Base-by-base conservation (phyloP, 2,113 vertebrate genomes). In the Takifugu bimaculatus region DNA sequence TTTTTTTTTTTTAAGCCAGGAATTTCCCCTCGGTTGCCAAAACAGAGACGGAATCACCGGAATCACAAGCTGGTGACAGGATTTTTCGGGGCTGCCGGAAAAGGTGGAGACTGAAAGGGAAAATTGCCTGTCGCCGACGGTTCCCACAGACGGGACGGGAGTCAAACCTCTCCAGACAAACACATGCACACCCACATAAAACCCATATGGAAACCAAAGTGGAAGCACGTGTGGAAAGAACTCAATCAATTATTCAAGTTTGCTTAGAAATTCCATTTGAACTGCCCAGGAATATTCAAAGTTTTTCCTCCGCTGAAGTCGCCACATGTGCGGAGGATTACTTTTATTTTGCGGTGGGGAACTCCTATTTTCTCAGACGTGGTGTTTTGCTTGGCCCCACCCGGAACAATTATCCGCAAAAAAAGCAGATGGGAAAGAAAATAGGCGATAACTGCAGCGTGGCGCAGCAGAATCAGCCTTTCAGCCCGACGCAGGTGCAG, bases 131-230 rank as follows among this genome's bases (percentile, higher is more conserved):
- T 20, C 20, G 1, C 20, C 20, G 20, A 39, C 35, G 35, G 35
- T 39, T 39, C 35, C 35, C 35, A 39, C 35, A 39, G 35, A 39
- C 35, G 35, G 35, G 35, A 39, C 35, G 11, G 35, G 9, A 39
- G 35, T 39, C 63, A 70, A 69, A 44, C 57, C 54, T 44, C 65
- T 44, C 53, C 65, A 76, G 63, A 79, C 71, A 67, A 58, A 65
- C 56, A 60, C 68, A 74, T n/a, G 77, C 69, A 67, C 57, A 67
- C 57, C 61, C 56, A 60, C 68, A 74, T n/a, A 69, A 75, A 84
- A 87, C 82, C 65, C 78, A 83, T 75, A 75, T 74, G 77, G 60
- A 61, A 62, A 77, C 70, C 35, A 60, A 75, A 84, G 74, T 61
- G 20, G 68, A 87, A 79, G 65, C 78, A 85, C 64, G 81, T 81